Evolutionary conservation across 2,797 vertebrate genomes (phyloP), one percentile per base, ranked within the genome.

Genomic region (Coregonus sp.): DNA sequence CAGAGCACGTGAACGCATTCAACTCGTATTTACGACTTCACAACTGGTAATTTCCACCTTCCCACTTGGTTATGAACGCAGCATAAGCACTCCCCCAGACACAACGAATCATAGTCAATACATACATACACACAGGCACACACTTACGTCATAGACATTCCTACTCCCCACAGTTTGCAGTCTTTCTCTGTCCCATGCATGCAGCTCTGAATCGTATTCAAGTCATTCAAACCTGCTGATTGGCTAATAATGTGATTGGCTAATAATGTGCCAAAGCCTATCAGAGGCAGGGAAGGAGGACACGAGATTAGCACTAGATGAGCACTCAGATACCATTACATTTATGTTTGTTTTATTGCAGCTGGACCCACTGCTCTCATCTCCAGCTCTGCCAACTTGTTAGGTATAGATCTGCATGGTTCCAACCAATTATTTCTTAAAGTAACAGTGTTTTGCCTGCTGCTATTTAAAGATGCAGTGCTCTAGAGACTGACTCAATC

Each of bases 181-280:
- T 73, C 40, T 35, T 7, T 59, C 56, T 59, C 16, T 59, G 18
- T 71, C 68, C 14, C 16, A 59, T 74, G 37, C 66, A 18, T 63
- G 63, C 25, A 11, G 65, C 70, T 71, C 75, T 68, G 76, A 71
- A 84, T 78, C 81, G 40, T 56, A 71, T 81, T 76, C 82, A 85
- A 87, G 87, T 89, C 89, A 88, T 92, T 87, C 90, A 84, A 89
- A 80, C 82, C 83, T 83, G 82, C 87, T 89, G 89, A 90, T 89
- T 88, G 89, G 91, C 91, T 93, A 86, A 91, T 90, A 90, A 90
- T 84, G 81, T 89, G 89, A 90, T 89, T 88, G 89, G 91, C 91
- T 93, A 86, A 91, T 90, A 90, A 90, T 84, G 81, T 84, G 89
- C 86, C 86, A 90, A 86, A 90, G 86, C 89, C 79, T 88, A 83